phyloP scores from a whole-genome alignment of 2,888 invertebrate species.

The Perithous albicinctus region DNA sequence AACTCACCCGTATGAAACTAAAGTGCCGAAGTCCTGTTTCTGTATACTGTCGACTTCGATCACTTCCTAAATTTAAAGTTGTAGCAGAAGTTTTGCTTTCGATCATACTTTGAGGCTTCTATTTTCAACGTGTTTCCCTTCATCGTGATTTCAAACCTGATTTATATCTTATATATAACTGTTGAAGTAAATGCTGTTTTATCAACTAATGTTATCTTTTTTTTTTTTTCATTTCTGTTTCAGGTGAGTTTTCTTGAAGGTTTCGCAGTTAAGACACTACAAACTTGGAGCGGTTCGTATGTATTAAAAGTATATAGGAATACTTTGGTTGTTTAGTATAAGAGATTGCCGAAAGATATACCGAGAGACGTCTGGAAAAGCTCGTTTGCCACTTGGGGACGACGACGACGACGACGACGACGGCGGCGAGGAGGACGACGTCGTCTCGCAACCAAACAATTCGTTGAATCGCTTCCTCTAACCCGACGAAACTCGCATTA shows the following conservation, averaged over 20 bases:
- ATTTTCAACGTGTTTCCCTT: slow-evolving; percentile 25
- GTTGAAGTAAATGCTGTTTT: slow-evolving; percentile 35
- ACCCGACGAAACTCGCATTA: slow-evolving; percentile 76
- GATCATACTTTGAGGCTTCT: slow-evolving; percentile 54
- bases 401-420: too few relatives aligned
- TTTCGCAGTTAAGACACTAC: slow-evolving; percentile 3
- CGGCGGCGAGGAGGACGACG: too few relatives aligned
- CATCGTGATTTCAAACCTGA: slow-evolving; percentile 19
- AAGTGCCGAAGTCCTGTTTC: slow-evolving; percentile 31
- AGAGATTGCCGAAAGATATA: slow-evolving; percentile 36
- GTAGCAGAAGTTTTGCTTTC: slow-evolving; percentile 44
- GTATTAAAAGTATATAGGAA: slow-evolving; percentile 15
- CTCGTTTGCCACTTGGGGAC: slow-evolving; percentile 46
- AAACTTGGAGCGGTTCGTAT: slow-evolving; percentile 18
- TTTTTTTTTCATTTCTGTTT: slow-evolving; percentile 66
- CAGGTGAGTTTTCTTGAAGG: slow-evolving; percentile 68
- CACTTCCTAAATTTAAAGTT: slow-evolving; percentile 45
- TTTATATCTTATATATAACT: slow-evolving; percentile 11
- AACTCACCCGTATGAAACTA: background rate
- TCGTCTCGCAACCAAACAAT: slow-evolving; percentile 21
- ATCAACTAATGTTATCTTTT: slow-evolving; percentile 30
- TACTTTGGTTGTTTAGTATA: background rate
- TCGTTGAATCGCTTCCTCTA: slow-evolving; percentile 29
- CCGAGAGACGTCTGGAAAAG: slow-evolving; percentile 30
- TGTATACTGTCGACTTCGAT: slow-evolving; percentile 1